Conservation (phyloP, 1,140 invertebrate species). For the Philotrypesis tridentata region DNA sequence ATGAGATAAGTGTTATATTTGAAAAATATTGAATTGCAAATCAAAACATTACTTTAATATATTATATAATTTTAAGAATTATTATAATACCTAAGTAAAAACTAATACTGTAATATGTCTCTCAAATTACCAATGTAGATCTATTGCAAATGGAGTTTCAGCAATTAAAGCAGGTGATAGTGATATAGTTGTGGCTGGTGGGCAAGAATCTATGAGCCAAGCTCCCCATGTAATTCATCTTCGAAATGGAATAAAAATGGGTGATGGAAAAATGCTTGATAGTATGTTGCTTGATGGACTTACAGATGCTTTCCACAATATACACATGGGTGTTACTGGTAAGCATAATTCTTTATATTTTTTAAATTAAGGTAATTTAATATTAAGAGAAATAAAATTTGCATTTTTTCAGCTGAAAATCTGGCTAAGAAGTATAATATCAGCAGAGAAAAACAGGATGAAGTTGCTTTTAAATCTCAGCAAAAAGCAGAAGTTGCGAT, state of each 20-base stretch:
- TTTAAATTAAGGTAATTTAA: not conserved
- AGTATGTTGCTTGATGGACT: conserved; percentile 86
- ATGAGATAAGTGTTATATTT: conserved; percentile 27
- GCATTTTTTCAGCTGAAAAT: conserved; percentile 83
- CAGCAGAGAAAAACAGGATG: conserved; percentile 84
- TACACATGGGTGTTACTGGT: conserved; percentile 92
- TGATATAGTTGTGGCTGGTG: conserved; percentile 85
- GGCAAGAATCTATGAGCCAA: conserved; percentile 91
- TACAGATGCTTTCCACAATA: conserved; percentile 85
- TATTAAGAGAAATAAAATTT: not conserved
- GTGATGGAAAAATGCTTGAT: conserved; percentile 79
- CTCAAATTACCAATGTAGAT: conserved; percentile 69
- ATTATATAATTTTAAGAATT: conserved; percentile 12
- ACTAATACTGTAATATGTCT: too few species aligned
- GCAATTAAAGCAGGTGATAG: conserved; percentile 83
- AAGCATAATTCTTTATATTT: conserved; percentile 41
- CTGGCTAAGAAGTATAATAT: conserved; percentile 82
- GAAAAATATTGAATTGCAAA: not conserved
- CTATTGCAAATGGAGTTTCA: conserved; percentile 81
- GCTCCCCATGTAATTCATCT: conserved; percentile 83
- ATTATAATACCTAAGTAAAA: too few species aligned
- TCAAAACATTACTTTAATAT: not conserved
- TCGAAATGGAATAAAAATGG: conserved; percentile 82
- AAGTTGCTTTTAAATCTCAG: conserved; percentile 84
- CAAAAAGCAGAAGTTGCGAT: conserved; percentile 80